Evolutionary conservation across 2,113 vertebrate genomes (phyloP).

Genomic region (Lophochroa leadbeateri): DNA sequence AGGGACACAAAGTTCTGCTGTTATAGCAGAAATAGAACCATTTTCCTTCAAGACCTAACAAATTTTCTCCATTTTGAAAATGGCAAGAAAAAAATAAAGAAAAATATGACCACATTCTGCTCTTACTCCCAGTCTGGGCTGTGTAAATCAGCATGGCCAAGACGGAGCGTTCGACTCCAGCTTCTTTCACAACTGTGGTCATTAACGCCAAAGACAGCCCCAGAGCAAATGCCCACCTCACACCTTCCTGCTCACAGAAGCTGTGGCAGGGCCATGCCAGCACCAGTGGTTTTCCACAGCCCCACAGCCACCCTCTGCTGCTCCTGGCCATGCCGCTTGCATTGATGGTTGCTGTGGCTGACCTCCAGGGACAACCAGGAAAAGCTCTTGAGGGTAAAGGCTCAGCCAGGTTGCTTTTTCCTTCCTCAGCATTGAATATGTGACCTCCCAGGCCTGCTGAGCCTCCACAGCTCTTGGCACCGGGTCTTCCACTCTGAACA

Average conservation of each 20-base stretch:
- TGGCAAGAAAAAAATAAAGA: not conserved
- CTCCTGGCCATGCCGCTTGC: not conserved
- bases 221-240: not conserved
- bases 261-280: not conserved
- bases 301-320: not conserved
- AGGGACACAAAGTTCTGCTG: not conserved
- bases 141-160: not conserved
- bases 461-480: not conserved
- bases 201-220: not conserved
- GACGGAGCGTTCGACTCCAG: not conserved
- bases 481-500: not conserved
- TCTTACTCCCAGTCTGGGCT: not conserved
- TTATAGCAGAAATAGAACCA: constrained; percentile 4
- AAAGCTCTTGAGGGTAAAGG: not conserved
- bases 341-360: not conserved
- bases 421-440: not conserved
- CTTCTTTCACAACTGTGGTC: not conserved
- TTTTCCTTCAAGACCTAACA: constrained; percentile 12
- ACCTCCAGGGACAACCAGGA: not conserved
- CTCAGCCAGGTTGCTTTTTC: not conserved
- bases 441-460: not conserved
- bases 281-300: not conserved
- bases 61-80: not conserved
- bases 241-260: not conserved
- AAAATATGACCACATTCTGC: not conserved